phyloP scores from a whole-genome alignment of 2,797 vertebrate species.

The Pyrocephalus nanus region DNA sequence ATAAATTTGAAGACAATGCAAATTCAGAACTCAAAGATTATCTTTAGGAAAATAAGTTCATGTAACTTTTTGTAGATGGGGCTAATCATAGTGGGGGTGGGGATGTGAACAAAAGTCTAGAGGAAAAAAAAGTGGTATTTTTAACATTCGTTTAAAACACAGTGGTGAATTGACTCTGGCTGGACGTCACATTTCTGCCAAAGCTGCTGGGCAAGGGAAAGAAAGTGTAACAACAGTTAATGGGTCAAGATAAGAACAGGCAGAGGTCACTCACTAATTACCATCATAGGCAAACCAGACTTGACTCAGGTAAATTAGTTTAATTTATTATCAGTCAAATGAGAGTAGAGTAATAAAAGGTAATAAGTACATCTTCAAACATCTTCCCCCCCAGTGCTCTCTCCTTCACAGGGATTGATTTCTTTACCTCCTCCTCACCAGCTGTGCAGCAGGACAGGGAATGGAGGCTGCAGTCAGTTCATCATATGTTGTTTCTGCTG shows the following conservation, averaged over 20 bases:
- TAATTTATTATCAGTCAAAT: background rate
- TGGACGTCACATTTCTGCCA: accelerated
- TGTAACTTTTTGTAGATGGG: background rate
- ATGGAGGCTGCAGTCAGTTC: accelerated
- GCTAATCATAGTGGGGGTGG: accelerated
- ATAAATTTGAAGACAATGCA: background rate
- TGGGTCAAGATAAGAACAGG: too few relatives aligned
- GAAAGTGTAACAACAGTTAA: background rate
- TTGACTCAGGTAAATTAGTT: background rate
- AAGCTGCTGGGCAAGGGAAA: background rate
- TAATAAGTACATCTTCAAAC: background rate
- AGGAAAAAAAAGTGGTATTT: background rate
- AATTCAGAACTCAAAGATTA: background rate
- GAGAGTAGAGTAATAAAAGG: background rate
- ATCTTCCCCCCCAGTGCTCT: background rate
- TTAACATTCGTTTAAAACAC: background rate
- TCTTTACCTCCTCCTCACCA: background rate
- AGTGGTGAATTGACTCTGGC: background rate
- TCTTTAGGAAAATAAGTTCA: background rate
- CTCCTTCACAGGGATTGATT: background rate
- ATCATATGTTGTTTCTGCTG: accelerated
- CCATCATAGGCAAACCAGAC: accelerated
- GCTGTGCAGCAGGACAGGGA: background rate
- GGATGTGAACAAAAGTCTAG: background rate
- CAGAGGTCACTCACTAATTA: background rate